Base-by-base conservation (phyloP, 2,888 invertebrate genomes). In the Pherbina coryleti region DNA sequence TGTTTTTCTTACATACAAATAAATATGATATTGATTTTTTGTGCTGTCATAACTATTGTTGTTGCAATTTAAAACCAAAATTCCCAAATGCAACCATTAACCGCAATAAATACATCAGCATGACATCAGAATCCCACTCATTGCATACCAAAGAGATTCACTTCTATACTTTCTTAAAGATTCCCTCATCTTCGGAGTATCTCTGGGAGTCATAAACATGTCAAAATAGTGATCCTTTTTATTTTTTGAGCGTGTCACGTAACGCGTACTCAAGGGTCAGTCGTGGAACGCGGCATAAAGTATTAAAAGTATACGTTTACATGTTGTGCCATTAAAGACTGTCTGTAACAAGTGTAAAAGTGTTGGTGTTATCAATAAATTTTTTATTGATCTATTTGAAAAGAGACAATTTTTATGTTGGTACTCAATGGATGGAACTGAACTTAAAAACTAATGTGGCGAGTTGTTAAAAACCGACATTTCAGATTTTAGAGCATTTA, bases 71-170 rank as follows among this genome's bases (percentile, higher is more conserved):
- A 75, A 78, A 78, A 80, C 79, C 77, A 31, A 75, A 80, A 79
- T 34, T 76, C 66, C 5, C 72, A 77, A 77, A 73, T 25, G 31
- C 64, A 22, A 62, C 67, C 60, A 79, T 75, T 70, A 77, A 60
- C 75, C 76, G 53, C 66, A 72, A 81, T 81, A 81, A 81, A 80
- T 81, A 81, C 78, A 72, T 81, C 81, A 80, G 53, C 81, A 55
- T 80, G 77, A 76, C 76, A 80, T 79, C 77, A 78, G 79, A 78
- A 75, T 62, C 55, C 66, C 57, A 25, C 14, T 34, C 64, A 51
- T 37, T 64, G 1, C 7, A 14, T 55, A 14, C 28, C 25, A 72
- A 60, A 55, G n/a, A 62, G 55, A 31, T 14, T 28, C 53, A 44
- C 25, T 19, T 31, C 25, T 49, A 8, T 49, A 22, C 17, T 60